Percentiles rank a stretch among this genome's conserved stretches.
Evolutionary conservation across 2,888 invertebrate genomes (phyloP).

Genomic region (Ennomos fuscantarius): DNA sequence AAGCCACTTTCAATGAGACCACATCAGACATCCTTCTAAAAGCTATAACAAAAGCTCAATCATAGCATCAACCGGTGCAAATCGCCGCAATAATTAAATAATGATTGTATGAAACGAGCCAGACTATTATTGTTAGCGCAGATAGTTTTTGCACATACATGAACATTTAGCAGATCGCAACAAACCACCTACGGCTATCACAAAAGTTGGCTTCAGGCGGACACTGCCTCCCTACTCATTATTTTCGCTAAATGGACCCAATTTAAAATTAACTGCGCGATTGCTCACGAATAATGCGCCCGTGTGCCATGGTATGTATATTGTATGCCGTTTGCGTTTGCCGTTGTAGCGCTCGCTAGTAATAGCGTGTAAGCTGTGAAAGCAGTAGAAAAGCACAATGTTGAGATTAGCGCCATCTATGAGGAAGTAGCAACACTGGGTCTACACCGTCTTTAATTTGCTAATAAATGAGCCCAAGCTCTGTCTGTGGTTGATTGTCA

Average conservation of each 20-base stretch:
- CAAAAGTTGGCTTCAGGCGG: conserved; percentile 57
- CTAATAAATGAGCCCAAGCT: conserved; percentile 6
- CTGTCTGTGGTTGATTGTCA: not conserved
- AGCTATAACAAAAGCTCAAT: conserved; percentile 41
- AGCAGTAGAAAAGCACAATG: conserved; percentile 3
- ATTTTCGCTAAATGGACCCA: conserved; percentile 76
- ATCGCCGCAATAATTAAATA: conserved; percentile 59
- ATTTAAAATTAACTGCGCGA: conserved; percentile 81
- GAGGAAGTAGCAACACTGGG: conserved; percentile 46
- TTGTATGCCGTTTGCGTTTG: conserved; percentile 38
- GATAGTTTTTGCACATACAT: conserved; percentile 48
- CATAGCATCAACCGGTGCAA: conserved; percentile 53
- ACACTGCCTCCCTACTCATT: conserved; percentile 63
- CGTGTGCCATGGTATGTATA: conserved; percentile 44
- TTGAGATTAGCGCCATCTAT: conserved; percentile 58
- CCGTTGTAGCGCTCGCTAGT: conserved; percentile 4
- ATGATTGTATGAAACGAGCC: conserved; percentile 36
- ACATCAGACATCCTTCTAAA: not conserved
- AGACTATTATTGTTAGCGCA: conserved; percentile 49
- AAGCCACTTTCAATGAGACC: not conserved
- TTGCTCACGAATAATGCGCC: conserved; percentile 73
- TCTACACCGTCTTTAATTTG: not conserved
- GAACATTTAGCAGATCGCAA: conserved; percentile 27
- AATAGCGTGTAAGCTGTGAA: not conserved
- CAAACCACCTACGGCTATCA: conserved; percentile 55